Conservation (phyloP, 2,797 vertebrate species). For the Gadopsis marmoratus region DNA sequence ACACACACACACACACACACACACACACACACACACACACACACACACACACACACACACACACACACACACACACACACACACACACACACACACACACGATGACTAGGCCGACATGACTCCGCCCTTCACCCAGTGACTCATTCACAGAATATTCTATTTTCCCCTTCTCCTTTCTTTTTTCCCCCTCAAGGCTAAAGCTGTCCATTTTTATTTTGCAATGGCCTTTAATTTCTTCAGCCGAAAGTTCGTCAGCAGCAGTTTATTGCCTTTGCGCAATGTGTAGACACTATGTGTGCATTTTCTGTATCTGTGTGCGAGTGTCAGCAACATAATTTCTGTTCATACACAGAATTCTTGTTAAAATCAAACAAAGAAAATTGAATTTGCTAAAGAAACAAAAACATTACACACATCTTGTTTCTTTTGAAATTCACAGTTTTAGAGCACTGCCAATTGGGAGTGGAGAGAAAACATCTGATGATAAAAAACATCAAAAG, state of each 20-base stretch:
- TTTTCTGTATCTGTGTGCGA: neutral
- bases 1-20: too few species aligned
- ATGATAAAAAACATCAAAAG: slow-evolving; percentile 26
- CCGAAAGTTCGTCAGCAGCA: slow-evolving; percentile 42
- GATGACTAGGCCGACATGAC: slow-evolving; percentile 66
- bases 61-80: too few species aligned
- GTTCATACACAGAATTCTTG: neutral
- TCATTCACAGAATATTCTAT: slow-evolving; percentile 80
- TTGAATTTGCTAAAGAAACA: neutral
- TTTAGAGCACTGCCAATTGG: neutral
- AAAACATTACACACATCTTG: neutral
- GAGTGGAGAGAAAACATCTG: neutral
- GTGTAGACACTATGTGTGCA: neutral
- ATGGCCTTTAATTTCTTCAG: slow-evolving; percentile 47
- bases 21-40: too few species aligned
- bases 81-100: slow-evolving; percentile 33
- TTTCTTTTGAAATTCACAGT: neutral
- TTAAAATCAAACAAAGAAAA: slow-evolving; percentile 1
- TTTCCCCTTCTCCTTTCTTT: slow-evolving; percentile 71
- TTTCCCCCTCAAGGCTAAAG: slow-evolving; percentile 58
- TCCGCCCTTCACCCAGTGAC: slow-evolving; percentile 75
- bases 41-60: too few species aligned
- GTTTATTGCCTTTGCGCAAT: slow-evolving; percentile 17
- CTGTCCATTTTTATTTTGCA: slow-evolving; percentile 67
- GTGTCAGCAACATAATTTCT: neutral